Percentiles rank a stretch among this genome's conserved stretches.
Conservation (phyloP, 2,113 vertebrate genomes). For the Scolopax mira region DNA sequence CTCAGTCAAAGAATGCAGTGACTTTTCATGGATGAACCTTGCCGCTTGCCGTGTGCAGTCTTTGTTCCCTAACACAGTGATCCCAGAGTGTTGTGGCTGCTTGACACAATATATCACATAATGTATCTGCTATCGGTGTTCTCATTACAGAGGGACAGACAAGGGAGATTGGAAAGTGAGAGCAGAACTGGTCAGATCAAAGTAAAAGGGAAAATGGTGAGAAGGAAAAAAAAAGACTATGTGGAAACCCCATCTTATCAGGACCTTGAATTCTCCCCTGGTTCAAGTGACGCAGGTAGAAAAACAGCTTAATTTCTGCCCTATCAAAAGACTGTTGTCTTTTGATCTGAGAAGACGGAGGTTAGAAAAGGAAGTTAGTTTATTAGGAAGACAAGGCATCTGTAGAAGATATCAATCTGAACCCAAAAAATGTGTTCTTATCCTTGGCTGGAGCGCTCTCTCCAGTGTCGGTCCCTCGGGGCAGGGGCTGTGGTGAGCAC, state of each 20-base stretch:
- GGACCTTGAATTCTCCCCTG: neutral
- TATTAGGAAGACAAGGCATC: constrained; percentile 8
- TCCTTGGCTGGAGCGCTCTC: neutral
- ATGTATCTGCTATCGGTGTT: neutral
- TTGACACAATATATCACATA: neutral
- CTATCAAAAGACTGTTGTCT: neutral
- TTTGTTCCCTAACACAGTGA: neutral
- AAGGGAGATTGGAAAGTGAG: constrained; percentile 30
- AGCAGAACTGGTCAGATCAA: constrained; percentile 20
- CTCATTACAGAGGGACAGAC: constrained; percentile 16
- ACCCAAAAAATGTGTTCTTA: neutral
- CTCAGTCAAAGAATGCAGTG: neutral
- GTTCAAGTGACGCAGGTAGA: neutral
- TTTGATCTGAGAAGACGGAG: neutral
- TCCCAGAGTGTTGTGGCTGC: neutral
- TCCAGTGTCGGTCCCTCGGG: neutral
- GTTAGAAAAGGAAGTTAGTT: neutral
- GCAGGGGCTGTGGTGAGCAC: neutral
- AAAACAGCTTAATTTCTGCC: neutral
- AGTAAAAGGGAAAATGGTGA: neutral
- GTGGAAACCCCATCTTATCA: constrained; percentile 8
- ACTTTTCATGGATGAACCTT: neutral
- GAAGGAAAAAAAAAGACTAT: neutral
- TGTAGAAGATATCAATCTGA: neutral
- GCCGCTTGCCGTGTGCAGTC: neutral